A percentile compares a stretch with the other conserved stretches of the same genome.
Evolutionary conservation across 2,888 invertebrate species (phyloP).

Genomic region (Petrolisthes manimaculis): DNA sequence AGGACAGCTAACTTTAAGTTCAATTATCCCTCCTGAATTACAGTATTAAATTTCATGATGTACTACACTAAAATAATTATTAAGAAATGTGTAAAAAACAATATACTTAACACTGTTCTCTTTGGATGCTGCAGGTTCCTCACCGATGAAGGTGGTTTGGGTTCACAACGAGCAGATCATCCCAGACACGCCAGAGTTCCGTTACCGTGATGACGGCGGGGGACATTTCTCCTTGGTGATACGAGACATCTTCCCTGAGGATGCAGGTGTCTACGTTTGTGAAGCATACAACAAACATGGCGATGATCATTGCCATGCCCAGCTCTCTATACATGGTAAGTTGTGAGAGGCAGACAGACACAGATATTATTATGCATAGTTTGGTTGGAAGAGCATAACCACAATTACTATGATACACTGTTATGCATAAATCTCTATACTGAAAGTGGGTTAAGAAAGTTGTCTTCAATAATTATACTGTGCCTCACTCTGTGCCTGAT

Average conservation of each 20-base stretch:
- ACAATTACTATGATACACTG: too few relatives aligned
- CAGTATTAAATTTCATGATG: too few relatives aligned
- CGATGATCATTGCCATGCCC: conserved; percentile 74
- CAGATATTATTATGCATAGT: too few relatives aligned
- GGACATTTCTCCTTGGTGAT: conserved; percentile 75
- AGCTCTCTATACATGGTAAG: conserved; percentile 73
- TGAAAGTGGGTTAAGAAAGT: too few relatives aligned
- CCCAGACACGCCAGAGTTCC: conserved; percentile 76
- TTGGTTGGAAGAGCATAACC: too few relatives aligned
- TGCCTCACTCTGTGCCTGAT: too few relatives aligned
- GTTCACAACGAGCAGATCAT: conserved; percentile 77
- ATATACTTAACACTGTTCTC: not conserved
- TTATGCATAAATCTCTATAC: too few relatives aligned
- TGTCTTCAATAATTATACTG: too few relatives aligned
- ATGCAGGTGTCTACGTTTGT: conserved; percentile 79
- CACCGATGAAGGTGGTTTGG: conserved; percentile 78
- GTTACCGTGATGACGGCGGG: conserved; percentile 74
- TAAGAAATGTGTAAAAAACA: not conserved
- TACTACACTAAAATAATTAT: not conserved
- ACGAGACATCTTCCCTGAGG: conserved; percentile 76
- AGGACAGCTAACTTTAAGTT: not conserved
- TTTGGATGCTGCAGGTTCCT: conserved; percentile 69
- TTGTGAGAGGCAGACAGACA: conserved; percentile 11
- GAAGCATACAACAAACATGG: conserved; percentile 77
- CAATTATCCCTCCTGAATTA: too few relatives aligned